A percentile compares a stretch with the other conserved stretches of the same genome.
Evolutionary conservation across 2,888 invertebrate species (phyloP).

Genomic region (Sylvicola cinctus): DNA sequence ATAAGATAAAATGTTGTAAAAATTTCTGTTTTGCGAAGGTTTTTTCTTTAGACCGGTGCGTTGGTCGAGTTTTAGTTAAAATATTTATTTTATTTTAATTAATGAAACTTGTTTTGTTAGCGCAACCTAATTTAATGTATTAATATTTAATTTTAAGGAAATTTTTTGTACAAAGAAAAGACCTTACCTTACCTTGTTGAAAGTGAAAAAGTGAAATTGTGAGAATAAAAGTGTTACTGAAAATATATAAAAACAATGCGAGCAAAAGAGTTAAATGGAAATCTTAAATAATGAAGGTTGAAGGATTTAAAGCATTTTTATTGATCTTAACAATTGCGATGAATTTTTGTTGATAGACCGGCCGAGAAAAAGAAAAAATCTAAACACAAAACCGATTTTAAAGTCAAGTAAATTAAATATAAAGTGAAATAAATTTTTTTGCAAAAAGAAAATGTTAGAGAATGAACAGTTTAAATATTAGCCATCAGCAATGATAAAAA

Average conservation of each 20-base stretch:
- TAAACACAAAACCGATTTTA: too few species aligned
- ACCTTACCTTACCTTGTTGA: conserved; percentile 2
- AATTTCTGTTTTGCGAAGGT: conserved; percentile 27
- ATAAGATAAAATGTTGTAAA: too few species aligned
- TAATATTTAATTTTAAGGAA: not conserved
- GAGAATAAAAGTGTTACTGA: not conserved
- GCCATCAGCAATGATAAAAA: too few species aligned
- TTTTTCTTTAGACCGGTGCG: conserved; percentile 29
- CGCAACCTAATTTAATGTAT: not conserved
- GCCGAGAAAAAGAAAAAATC: conserved; percentile 28
- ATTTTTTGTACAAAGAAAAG: not conserved
- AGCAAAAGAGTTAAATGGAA: conserved; percentile 3
- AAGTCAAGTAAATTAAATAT: conserved; percentile 5
- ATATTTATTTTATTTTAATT: not conserved
- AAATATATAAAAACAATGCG: not conserved
- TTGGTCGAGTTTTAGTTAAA: not conserved
- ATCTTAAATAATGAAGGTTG: conserved; percentile 7
- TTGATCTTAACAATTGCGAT: conserved; percentile 6
- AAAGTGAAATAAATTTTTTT: conserved; percentile 2
- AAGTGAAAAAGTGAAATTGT: not conserved
- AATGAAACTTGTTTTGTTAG: not conserved
- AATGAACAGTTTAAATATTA: too few species aligned
- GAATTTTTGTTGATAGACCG: conserved; percentile 5
- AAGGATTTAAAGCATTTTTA: conserved; percentile 12
- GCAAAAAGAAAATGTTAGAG: conserved; percentile 5